Percentiles rank a stretch among this genome's conserved stretches.
These are phyloP conservation scores for Eurypyga helias DNA, from an alignment of 2,113 vertebrate species.

Conservation along the genomic window DNA sequence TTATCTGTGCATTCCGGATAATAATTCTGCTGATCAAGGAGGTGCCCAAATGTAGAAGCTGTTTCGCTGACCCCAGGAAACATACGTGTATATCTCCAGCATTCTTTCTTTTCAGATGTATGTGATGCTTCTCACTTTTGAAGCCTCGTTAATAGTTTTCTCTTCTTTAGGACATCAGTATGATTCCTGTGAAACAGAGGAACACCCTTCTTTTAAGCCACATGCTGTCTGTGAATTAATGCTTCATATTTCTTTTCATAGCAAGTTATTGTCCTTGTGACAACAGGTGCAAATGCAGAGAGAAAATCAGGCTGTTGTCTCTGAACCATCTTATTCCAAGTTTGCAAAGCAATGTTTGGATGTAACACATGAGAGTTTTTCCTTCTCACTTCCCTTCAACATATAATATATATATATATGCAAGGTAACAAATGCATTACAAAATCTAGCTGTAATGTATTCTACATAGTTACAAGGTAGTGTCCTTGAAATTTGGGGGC, in stretches of 20 bases:
- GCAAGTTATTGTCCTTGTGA: neutral
- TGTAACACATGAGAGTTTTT: neutral
- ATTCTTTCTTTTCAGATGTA: neutral
- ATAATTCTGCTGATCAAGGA: neutral
- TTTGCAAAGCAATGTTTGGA: neutral
- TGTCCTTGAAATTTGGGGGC: neutral
- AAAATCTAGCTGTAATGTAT: neutral
- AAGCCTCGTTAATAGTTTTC: neutral
- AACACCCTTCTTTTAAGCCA: neutral
- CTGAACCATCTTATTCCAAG: neutral
- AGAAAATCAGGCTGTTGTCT: neutral
- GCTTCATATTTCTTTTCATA: neutral
- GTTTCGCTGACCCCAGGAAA: neutral
- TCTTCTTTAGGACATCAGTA: neutral
- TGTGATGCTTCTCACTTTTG: neutral
- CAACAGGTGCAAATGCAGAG: neutral
- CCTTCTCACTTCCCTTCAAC: neutral
- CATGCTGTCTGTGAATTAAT: neutral
- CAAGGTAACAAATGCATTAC: neutral
- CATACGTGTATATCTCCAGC: accelerated
- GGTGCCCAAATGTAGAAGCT: neutral
- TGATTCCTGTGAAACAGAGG: neutral
- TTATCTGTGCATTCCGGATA: neutral
- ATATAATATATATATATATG: too few relatives aligned
- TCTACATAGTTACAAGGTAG: neutral